These are phyloP conservation scores for Pangasius sanitwongsei DNA, from an alignment of 2,797 vertebrate species.

Conservation along the genomic window DNA sequence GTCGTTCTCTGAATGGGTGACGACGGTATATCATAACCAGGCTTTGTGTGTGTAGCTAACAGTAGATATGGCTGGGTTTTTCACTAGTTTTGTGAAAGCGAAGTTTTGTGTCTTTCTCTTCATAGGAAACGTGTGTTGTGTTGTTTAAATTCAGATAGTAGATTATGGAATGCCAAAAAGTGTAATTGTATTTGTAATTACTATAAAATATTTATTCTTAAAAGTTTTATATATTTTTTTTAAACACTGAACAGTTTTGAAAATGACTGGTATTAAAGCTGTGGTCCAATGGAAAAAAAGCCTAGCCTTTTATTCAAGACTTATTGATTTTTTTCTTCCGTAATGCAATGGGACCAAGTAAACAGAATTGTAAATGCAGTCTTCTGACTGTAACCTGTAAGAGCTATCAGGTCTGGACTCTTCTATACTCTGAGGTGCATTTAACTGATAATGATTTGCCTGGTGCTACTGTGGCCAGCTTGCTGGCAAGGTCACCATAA, in stretches of 20 bases:
- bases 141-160: background rate
- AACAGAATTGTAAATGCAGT: conserved; percentile 1
- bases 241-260: background rate
- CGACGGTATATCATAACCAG: background rate
- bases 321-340: background rate
- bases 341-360: background rate
- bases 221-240: background rate
- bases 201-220: background rate
- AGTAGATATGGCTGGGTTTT: too few species aligned
- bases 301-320: background rate
- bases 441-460: conserved; percentile 10
- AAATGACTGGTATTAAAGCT: background rate
- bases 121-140: background rate
- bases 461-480: background rate
- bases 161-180: background rate
- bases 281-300: background rate
- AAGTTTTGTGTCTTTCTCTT: background rate
- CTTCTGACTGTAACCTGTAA: background rate
- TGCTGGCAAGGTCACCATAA: background rate
- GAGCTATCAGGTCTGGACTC: background rate
- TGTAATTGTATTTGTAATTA: background rate
- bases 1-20: background rate
- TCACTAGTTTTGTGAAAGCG: background rate
- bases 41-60: conserved; percentile 28
- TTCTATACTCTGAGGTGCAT: background rate